Evolutionary conservation across 2,113 vertebrate genomes (phyloP), one percentile per base, ranked within the genome.

Genomic region (Rhinichthys klamathensis): DNA sequence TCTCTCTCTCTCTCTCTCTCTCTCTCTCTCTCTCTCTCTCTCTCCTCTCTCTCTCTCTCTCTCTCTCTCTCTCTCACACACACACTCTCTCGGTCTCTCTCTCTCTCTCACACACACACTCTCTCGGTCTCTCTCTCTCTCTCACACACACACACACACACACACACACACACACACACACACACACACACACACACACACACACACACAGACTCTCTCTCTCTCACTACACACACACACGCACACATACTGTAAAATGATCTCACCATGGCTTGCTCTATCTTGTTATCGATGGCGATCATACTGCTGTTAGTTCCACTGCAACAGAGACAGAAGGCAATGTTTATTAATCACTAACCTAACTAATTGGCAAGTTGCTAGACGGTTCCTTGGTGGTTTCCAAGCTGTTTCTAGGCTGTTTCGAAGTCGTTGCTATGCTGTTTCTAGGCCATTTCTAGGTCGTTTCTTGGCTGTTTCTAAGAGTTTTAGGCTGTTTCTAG

Each of bases 211-310:
- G 58, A 80, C 13, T 32, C 38, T 54, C 3, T 18, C 54, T 30
- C 30, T 30, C 30, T 30, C 30, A 30, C 30, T 30, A 30, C 30
- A 30, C 41, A 44, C 44, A 12, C 44, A 7, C 44, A 3, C 44
- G 0, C 54, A 15, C 79, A 46, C 63, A 63, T 58, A 80, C 13
- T 32, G 4, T 18, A 9, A 5, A 1, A n/a, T n/a, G 11, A 3
- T 41, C 88, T 89, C 92, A 95, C 95, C 95, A 95, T 95, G 84
- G 95, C 95, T 90, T 95, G 94, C 80, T 95, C 95, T 1, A 95
- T 95, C 92, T 95, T 95, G 94, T 95, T 95, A 90, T 95, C 95
- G 49, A 95, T 95, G 88, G 94, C 94, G 38, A 93, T 90, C 90
- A 94, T 91, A 88, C 94, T 92, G 89, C 87, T 94, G 86, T 92